Evolutionary conservation across 2,888 invertebrate species (phyloP).

Genomic region (Pogonocherus hispidulus): DNA sequence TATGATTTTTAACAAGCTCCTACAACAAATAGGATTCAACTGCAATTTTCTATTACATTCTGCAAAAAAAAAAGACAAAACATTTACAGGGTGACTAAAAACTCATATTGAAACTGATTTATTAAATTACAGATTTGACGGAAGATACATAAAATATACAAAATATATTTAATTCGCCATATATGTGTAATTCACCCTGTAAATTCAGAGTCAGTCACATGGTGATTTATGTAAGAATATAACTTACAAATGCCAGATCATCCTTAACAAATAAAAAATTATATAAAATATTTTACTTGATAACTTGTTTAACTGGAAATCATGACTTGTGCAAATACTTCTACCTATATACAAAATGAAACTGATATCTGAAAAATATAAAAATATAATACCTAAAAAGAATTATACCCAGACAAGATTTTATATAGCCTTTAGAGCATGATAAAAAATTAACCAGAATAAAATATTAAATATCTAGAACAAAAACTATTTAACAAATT

Average conservation of each 20-base stretch:
- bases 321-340: conserved; percentile 9
- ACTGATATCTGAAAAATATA: background rate
- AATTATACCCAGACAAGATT: conserved; percentile 7
- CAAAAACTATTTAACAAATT: no score
- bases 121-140: background rate
- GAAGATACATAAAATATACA: background rate
- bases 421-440: background rate
- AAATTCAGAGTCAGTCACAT: conserved; percentile 46
- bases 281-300: conserved; percentile 1
- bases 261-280: conserved; percentile 1
- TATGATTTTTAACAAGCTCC: conserved; percentile 59
- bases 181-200: conserved; percentile 8
- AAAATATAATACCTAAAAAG: background rate
- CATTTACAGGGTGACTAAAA: conserved; percentile 15
- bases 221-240: conserved; percentile 47
- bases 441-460: background rate
- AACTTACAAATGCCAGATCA: conserved; percentile 47
- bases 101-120: background rate
- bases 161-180: background rate
- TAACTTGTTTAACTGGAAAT: background rate
- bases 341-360: conserved; percentile 25
- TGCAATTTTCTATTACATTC: conserved; percentile 28
- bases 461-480: no score
- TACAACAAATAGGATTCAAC: conserved; percentile 50
- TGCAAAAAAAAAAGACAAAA: conserved; percentile 33